Evolutionary conservation across 2,113 vertebrate species (phyloP).

Genomic region (Pituophis catenifer): DNA sequence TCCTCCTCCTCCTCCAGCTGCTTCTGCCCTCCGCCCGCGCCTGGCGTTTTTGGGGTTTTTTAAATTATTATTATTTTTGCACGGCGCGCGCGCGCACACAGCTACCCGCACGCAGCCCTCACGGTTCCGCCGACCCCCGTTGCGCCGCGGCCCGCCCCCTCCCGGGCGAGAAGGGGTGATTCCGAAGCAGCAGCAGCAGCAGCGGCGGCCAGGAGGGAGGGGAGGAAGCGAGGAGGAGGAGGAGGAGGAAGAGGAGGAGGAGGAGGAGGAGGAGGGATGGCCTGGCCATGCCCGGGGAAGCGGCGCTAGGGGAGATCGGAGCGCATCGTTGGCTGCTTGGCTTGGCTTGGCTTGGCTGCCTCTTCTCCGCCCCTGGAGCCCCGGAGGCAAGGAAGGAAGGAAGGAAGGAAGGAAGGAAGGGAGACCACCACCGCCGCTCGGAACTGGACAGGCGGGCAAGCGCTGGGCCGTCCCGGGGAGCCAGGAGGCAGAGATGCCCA

Average conservation of each 20-base stretch:
- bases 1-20: neutral
- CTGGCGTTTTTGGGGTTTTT: neutral
- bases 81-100: neutral
- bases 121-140: neutral
- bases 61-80: neutral
- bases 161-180: neutral
- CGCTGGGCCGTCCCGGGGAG: neutral
- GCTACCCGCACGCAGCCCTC: neutral
- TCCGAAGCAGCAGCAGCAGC: neutral
- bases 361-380: neutral
- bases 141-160: neutral
- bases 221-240: neutral
- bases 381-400: too few species aligned
- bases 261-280: neutral
- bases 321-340: neutral
- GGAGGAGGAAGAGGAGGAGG: neutral
- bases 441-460: neutral
- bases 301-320: neutral
- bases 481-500: neutral
- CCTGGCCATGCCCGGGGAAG: neutral
- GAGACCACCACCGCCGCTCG: neutral
- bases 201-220: too few species aligned
- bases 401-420: too few species aligned
- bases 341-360: neutral
- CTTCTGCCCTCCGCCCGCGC: neutral